Evolutionary conservation across 53 echinoderm and acorn worm species (phyloP), one percentile per base, ranked within the genome.

Genomic region (Henricia sp.): DNA sequence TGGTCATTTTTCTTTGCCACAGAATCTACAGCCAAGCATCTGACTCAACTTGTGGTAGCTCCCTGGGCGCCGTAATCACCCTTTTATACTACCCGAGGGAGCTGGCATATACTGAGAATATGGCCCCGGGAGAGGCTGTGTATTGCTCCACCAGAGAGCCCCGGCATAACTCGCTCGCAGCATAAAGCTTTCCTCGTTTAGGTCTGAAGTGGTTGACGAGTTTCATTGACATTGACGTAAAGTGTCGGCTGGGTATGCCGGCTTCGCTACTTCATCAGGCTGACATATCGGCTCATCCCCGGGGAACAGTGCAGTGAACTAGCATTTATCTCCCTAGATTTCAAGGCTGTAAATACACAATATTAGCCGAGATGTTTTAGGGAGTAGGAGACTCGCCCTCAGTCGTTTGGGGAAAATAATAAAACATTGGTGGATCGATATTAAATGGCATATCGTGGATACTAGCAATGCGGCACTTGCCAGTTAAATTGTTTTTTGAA

Each of bases 221-320:
- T 43, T 44, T 80, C 63, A 80, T 80, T 63, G 80, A 80, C 80
- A 46, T 37, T 80, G 80, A 80, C 80, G 42, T 36, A 80, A 62
- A 80, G 80, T 80, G 80, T 80, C 76, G 62, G 80, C 34, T 63
- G 44, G 51, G 37, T 62, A 24, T n/a, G 27, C 20, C 26, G 35
- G 37, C 63, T 28, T n/a, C 32, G 44, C 29, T 63, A 41, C 63
- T 80, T 44, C 62, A 80, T 80, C 80, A 80, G 3, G 29, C 52
- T 72, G 72, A 62, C 64, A 44, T 30, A 20, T 58, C 25, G 59
- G 26, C 56, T 25, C 38, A 58, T 58, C 76, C 42, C 76, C 3
- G 32, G 80, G 80, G 80, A 57, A 63, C 46, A 62, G 63, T 62
- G 36, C 80, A 43, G 37, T 80, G 63, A 80, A 80, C 80, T 80